Percentiles rank a stretch among this genome's conserved stretches.
Evolutionary conservation across 2,113 vertebrate species (phyloP).

Genomic region (Erpornis zantholeuca): DNA sequence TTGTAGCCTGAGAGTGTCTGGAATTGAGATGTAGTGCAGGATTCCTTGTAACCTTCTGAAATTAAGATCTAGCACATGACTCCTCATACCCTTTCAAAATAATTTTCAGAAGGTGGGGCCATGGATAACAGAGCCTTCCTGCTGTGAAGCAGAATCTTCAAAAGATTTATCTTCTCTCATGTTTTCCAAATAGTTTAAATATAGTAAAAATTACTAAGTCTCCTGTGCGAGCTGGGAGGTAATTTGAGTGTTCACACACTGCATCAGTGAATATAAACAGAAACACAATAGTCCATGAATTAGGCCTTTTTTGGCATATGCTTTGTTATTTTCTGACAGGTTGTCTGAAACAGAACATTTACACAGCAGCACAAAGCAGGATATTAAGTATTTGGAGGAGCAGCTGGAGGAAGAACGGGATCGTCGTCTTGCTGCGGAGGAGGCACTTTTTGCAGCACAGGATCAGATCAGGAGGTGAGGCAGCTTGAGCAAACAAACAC

Average conservation of each 20-base stretch:
- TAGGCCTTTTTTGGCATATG: not conserved
- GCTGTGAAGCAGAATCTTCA: not conserved
- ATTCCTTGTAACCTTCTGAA: not conserved
- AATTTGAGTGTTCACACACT: not conserved
- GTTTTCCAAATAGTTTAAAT: not conserved
- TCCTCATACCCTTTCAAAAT: not conserved
- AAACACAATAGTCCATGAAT: not conserved
- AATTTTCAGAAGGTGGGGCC: not conserved
- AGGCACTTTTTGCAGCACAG: conserved; percentile 47
- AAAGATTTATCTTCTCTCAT: not conserved
- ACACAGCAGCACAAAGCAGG: conserved; percentile 70
- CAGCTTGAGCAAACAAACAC: not conserved
- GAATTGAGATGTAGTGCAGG: not conserved
- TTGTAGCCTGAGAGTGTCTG: not conserved
- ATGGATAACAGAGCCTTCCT: not conserved
- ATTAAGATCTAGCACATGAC: not conserved
- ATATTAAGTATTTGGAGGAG: conserved; percentile 76
- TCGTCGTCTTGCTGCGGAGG: conserved; percentile 70
- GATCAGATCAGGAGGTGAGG: conserved; percentile 71
- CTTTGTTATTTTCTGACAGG: conserved; percentile 63
- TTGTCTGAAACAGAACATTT: conserved; percentile 77
- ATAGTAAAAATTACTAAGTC: not conserved
- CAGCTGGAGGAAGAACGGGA: conserved; percentile 83
- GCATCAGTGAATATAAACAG: not conserved
- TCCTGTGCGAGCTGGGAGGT: not conserved